Conservation (phyloP, 2,797 vertebrate genomes). For the Anableps anableps region DNA sequence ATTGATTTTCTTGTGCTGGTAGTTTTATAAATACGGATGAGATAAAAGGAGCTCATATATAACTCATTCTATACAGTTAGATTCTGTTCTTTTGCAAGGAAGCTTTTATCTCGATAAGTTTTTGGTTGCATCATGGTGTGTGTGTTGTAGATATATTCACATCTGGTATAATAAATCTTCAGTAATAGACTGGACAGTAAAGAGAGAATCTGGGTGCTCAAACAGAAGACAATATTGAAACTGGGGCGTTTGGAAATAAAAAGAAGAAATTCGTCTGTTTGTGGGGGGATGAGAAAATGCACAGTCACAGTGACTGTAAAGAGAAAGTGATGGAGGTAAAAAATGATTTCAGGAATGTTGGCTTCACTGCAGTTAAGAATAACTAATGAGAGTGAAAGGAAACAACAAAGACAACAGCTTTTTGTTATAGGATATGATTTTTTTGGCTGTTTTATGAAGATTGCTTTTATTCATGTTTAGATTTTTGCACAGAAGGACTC, state of each 20-base stretch:
- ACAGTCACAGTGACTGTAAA: slow-evolving; percentile 45
- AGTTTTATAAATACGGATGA: neutral
- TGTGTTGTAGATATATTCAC: neutral
- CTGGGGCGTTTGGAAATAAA: slow-evolving; percentile 19
- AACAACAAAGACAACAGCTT: slow-evolving; percentile 10
- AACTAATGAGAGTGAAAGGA: slow-evolving; percentile 4
- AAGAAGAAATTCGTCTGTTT: slow-evolving; percentile 29
- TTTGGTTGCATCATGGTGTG: neutral
- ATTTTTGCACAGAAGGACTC: slow-evolving; percentile 1
- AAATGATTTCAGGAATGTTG: slow-evolving; percentile 23
- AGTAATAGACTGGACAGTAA: slow-evolving; percentile 9
- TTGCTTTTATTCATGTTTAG: neutral
- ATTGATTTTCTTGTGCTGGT: neutral
- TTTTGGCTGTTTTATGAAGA: neutral
- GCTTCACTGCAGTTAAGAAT: slow-evolving; percentile 12
- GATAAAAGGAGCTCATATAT: neutral
- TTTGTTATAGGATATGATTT: slow-evolving; percentile 5
- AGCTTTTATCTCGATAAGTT: neutral
- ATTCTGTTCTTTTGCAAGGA: neutral
- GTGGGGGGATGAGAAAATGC: slow-evolving; percentile 40
- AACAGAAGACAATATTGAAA: slow-evolving; percentile 24
- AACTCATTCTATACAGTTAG: neutral
- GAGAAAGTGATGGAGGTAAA: slow-evolving; percentile 32
- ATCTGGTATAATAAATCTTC: neutral
- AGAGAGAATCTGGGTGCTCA: slow-evolving; percentile 22